Base-by-base conservation (phyloP, 2,888 invertebrate genomes). In the Ceriagrion tenellum region DNA sequence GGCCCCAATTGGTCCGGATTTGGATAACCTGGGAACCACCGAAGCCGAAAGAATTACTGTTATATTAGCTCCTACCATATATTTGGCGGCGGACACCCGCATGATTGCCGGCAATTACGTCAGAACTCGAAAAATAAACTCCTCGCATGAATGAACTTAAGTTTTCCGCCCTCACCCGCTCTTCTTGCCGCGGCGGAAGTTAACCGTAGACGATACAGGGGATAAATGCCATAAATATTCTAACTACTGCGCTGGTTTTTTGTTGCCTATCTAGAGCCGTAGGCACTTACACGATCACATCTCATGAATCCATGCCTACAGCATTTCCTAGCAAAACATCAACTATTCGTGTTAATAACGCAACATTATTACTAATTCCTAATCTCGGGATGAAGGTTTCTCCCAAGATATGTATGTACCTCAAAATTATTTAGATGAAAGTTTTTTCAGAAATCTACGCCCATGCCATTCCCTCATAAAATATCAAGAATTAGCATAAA, bases 41-140 rank as follows among this genome's bases (percentile, higher is more conserved):
- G n/a, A 55, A 55, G 88, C 55, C 23, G 55, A 89, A 89, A 89
- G 55, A 89, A 89, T 55, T n/a, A 89, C 89, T 55, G 89, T 89
- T 89, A 89, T 55, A 30, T 89, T 89, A 47, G 35, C 89, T 55
- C 16, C n/a, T 26, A 47, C 55, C 47, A 55, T 89, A 89, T 89
- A 89, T 55, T n/a, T 55, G 89, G 16, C 10, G 13, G 2, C 26
- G 23, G 89, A n/a, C 55, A 55, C n/a, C 55, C 55, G 6, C 89
- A n/a, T 89, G 55, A 20, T 89, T 16, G 3, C 89, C 89, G 55
- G 55, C 26, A 89, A 89, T 89, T 55, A 89, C 55, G 47, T 89
- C 55, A n/a, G n/a, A 55, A 55, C 55, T 55, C n/a, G 89, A 55
- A 89, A 47, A 89, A 89, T n/a, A 26, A 89, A 23, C 89, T 55